Percentiles rank a stretch among this genome's conserved stretches.
These are phyloP conservation scores for Smithornis capensis DNA, from an alignment of 2,113 vertebrate species.

Conservation along the genomic window DNA sequence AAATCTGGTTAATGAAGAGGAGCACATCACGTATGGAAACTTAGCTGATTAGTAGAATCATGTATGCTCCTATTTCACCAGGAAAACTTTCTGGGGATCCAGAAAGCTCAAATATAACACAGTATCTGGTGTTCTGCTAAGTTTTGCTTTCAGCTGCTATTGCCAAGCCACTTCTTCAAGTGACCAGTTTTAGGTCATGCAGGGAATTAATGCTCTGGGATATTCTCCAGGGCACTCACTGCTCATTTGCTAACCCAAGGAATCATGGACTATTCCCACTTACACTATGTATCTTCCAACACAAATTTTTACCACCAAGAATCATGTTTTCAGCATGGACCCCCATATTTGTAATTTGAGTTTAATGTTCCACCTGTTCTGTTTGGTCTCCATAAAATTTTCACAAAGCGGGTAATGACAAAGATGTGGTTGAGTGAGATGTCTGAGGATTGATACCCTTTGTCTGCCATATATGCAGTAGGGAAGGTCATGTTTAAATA, in stretches of 20 bases:
- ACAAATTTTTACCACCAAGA: not conserved
- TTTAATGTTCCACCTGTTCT: fast-evolving
- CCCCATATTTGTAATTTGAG: not conserved
- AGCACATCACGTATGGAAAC: constrained; percentile 1
- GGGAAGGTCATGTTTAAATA: not conserved
- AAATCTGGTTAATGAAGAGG: constrained; percentile 2
- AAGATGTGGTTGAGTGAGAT: not conserved
- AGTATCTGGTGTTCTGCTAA: not conserved
- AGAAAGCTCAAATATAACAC: not conserved
- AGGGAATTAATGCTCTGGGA: not conserved
- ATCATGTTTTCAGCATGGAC: not conserved
- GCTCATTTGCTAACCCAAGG: not conserved
- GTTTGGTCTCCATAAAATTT: not conserved
- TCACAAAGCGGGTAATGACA: not conserved
- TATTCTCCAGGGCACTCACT: not conserved
- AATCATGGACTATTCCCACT: not conserved
- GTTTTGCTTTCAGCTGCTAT: not conserved
- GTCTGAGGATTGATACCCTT: not conserved
- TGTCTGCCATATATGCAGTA: not conserved
- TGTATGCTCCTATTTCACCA: not conserved
- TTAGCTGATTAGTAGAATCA: not conserved
- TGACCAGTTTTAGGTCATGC: not conserved
- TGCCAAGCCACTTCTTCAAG: not conserved
- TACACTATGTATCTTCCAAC: not conserved
- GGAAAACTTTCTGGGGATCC: not conserved